Conservation (phyloP, 2,113 vertebrate genomes). For the Bos indicus region DNA sequence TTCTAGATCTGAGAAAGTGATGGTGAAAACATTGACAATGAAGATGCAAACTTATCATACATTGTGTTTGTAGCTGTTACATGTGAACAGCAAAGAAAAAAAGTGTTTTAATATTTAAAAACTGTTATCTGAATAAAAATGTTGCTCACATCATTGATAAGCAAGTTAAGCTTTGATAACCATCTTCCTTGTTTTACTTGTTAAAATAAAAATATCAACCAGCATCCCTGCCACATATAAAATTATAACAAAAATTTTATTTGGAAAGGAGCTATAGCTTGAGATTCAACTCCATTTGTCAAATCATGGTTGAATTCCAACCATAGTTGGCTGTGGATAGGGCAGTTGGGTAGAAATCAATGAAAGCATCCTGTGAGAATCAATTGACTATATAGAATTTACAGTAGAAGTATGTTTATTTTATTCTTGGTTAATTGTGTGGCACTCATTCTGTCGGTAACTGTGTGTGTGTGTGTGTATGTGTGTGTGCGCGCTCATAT, state of each 20-base stretch:
- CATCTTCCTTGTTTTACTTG: background rate
- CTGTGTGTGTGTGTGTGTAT: background rate
- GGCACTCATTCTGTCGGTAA: background rate
- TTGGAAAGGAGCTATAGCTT: background rate
- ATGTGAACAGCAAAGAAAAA: background rate
- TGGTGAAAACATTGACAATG: background rate
- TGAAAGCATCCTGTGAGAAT: background rate
- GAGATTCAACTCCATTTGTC: background rate
- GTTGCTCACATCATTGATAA: background rate
- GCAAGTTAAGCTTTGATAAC: background rate
- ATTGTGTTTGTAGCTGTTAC: background rate
- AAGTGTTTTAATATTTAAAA: background rate
- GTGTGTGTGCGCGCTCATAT: fast-evolving
- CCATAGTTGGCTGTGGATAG: background rate
- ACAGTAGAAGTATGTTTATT: background rate
- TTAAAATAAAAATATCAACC: background rate
- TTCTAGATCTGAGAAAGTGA: background rate
- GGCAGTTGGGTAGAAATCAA: background rate
- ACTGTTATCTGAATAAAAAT: background rate
- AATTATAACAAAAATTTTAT: background rate
- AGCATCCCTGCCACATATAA: background rate
- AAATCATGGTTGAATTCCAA: background rate
- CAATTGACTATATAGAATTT: background rate
- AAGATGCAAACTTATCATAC: background rate
- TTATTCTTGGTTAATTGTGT: background rate